Base-by-base conservation (phyloP, 2,797 vertebrate species). In the Chelon auratus region DNA sequence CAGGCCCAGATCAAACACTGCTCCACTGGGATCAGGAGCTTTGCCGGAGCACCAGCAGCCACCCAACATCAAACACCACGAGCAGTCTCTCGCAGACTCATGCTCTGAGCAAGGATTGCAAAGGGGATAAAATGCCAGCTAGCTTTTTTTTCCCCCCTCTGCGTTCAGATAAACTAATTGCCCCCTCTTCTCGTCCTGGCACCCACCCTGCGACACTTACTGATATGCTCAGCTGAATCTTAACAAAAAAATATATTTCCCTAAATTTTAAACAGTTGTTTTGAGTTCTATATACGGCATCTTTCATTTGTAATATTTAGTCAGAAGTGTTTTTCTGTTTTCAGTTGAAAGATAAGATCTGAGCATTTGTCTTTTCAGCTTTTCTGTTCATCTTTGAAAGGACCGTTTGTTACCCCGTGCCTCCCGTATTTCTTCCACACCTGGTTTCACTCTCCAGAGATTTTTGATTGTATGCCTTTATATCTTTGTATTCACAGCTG, bases 1-100 rank as follows among this genome's bases (percentile, higher is more conserved):
- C 69, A 60, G 88, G 79, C 89, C 82, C 73, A 82, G 87, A 93
- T 93, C 92, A 93, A 93, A 94, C 91, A 22, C 62, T 4, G 74
- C 20, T 90, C 91, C 86, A 36, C 77, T 70, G 92, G 92, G 91
- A 93, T 92, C 80, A 75, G 85, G 81, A 86, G 87, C 82, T 87
- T 66, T 80, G 68, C 90, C 53, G 63, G 74, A 85, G 88, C 81
- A 80, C 71, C 80, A 78, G 87, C 85, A 87, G 82, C 89, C 86
- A 89, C 85, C 90, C 82, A 66, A 93, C 89, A 93, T 93, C 92
- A 93, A 93, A 93, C 82, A 5, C 66, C 60, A 22, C 0, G 18
- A 83, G 69, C 22, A 78, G 70, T 66, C 65, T 79, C 77, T 51
- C 43, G 37, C 78, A 58, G 76, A 58, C 75, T 64, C 42, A 8